Evolutionary conservation across 2,888 invertebrate species (phyloP).

Genomic region (Nomada goodeniana): DNA sequence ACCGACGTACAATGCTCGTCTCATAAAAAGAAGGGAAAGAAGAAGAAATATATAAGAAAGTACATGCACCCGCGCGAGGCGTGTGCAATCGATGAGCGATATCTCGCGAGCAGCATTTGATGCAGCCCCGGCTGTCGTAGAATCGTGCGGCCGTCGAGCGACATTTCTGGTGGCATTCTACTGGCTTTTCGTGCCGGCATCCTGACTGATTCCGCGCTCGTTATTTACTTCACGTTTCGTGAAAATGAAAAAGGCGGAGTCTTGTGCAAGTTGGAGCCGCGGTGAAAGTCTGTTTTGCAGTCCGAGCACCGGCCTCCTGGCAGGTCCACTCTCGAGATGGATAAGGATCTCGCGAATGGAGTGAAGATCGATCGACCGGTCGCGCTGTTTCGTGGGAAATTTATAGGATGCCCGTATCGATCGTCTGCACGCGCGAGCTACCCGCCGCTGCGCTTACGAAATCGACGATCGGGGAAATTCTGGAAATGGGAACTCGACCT

Average conservation of each 20-base stretch:
- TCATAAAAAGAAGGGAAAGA: not conserved
- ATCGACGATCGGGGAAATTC: conserved; percentile 23
- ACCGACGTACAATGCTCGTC: not conserved
- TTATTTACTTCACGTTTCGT: conserved; percentile 76
- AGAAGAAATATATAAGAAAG: not conserved
- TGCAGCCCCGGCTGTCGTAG: not conserved
- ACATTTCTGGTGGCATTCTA: conserved; percentile 69
- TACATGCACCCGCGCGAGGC: too few species aligned
- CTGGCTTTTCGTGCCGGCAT: conserved; percentile 59
- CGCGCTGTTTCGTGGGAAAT: conserved; percentile 74
- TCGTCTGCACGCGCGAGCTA: conserved; percentile 7
- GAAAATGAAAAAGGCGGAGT: conserved; percentile 75
- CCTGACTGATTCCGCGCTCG: conserved; percentile 70
- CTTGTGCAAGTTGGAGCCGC: conserved; percentile 70
- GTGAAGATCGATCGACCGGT: conserved; percentile 73
- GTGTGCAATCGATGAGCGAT: conserved; percentile 35
- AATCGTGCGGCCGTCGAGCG: conserved; percentile 39
- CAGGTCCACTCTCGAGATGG: conserved; percentile 75
- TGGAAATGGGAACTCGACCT: conserved; percentile 37
- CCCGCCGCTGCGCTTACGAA: conserved; percentile 27
- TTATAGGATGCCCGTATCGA: conserved; percentile 56
- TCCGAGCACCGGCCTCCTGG: conserved; percentile 60
- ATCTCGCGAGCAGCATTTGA: conserved; percentile 26
- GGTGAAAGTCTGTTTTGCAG: conserved; percentile 76
- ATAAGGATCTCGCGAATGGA: conserved; percentile 69